A percentile compares a stretch with the other conserved stretches of the same genome.
Conservation (phyloP, 2,888 invertebrate species). For the Oscheius myriophilus region DNA sequence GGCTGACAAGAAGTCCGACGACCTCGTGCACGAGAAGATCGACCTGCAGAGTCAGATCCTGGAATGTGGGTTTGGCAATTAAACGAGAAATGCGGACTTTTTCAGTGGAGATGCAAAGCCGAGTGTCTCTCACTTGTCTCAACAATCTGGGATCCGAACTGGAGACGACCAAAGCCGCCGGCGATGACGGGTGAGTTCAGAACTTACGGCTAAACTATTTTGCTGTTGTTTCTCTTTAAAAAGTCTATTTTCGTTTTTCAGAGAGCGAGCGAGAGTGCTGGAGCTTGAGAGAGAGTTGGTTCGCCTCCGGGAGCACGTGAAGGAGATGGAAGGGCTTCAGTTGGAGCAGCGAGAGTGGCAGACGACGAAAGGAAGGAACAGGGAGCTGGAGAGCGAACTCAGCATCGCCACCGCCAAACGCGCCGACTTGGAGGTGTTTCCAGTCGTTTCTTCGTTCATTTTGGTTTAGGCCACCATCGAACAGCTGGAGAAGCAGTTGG, state of each 20-base stretch:
- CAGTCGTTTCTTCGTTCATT: not conserved
- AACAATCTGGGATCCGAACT: conserved; percentile 18
- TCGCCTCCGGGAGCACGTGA: conserved; percentile 11
- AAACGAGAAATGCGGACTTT: too few relatives aligned
- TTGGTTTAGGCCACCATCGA: conserved; percentile 14
- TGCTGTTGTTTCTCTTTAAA: too few relatives aligned
- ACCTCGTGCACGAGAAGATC: conserved; percentile 27
- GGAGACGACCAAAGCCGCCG: conserved; percentile 6
- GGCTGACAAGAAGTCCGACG: conserved; percentile 25
- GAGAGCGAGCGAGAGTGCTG: conserved; percentile 14
- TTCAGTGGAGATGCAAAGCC: not conserved
- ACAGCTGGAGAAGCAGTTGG: conserved; percentile 12
- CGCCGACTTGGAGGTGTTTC: conserved; percentile 14
- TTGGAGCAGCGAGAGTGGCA: conserved; percentile 22
- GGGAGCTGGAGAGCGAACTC: conserved; percentile 25
- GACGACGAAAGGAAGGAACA: conserved; percentile 17
- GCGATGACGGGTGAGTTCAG: not conserved
- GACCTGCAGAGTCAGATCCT: conserved; percentile 13
- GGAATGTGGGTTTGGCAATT: conserved; percentile 15
- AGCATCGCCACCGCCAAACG: conserved; percentile 8
- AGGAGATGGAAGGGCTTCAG: conserved; percentile 20
- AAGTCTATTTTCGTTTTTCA: too few relatives aligned
- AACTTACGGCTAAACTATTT: too few relatives aligned
- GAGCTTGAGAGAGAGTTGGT: conserved; percentile 12
- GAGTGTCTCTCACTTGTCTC: not conserved